Evolutionary conservation across 2,888 invertebrate species (phyloP).

Genomic region (Ophioninae sp.): DNA sequence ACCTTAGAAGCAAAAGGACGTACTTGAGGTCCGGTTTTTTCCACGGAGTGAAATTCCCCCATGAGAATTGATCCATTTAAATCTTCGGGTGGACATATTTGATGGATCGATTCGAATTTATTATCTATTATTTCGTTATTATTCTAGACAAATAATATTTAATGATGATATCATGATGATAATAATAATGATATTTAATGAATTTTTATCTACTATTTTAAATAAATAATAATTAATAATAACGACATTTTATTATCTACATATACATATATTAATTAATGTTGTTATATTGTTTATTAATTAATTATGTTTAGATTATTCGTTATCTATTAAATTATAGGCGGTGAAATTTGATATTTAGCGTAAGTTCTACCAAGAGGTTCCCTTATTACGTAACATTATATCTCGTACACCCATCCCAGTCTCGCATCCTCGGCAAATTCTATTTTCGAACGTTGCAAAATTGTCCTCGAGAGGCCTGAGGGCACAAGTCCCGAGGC

Average conservation of each 20-base stretch:
- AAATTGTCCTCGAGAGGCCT: not conserved
- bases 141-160: too few species aligned
- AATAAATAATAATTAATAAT: too few species aligned
- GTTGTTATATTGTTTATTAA: too few species aligned
- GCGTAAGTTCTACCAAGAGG: constrained; percentile 24
- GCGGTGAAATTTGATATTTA: not conserved
- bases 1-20: not conserved
- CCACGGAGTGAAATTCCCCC: not conserved
- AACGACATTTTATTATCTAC: too few species aligned
- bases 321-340: too few species aligned
- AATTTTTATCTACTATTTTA: too few species aligned
- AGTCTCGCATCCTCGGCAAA: constrained; percentile 14
- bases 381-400: constrained; percentile 28
- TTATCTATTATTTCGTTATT: too few species aligned
- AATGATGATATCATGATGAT: too few species aligned
- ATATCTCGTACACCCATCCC: constrained; percentile 5
- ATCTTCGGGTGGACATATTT: not conserved
- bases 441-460: constrained; percentile 19
- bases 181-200: too few species aligned
- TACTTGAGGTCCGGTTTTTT: not conserved
- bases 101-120: too few species aligned
- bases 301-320: too few species aligned
- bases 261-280: too few species aligned
- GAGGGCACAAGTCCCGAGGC: constrained; percentile 2
- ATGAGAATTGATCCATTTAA: not conserved